Evolutionary conservation across 2,888 invertebrate genomes (phyloP).

Genomic region (Rhopalosiphum nymphaeae): DNA sequence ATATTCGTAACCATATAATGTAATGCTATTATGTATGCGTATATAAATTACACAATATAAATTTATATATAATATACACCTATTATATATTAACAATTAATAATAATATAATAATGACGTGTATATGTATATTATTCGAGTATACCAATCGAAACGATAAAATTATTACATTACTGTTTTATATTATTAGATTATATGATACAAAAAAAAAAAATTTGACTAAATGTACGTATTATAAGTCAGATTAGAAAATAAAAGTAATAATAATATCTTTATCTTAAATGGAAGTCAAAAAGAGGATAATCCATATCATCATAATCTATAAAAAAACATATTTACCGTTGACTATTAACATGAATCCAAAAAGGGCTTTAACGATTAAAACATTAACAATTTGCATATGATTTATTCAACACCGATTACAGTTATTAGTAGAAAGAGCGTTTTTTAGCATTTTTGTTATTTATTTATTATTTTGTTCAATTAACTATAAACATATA

Average conservation of each 20-base stretch:
- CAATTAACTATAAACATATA: neutral
- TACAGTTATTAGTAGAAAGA: neutral
- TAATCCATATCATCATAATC: neutral
- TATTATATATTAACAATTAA: neutral
- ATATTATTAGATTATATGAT: neutral
- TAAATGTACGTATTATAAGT: constrained; percentile 52
- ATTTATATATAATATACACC: constrained; percentile 13
- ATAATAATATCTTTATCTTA: constrained; percentile 40
- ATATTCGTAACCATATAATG: constrained; percentile 1
- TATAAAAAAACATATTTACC: constrained; percentile 28
- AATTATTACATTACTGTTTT: constrained; percentile 31
- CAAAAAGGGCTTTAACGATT: neutral
- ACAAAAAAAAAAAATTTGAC: constrained; percentile 17
- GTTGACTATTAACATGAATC: constrained; percentile 13
- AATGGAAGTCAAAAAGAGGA: constrained; percentile 47
- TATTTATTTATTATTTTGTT: neutral
- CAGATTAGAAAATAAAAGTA: constrained; percentile 44
- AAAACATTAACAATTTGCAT: neutral
- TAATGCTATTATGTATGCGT: constrained; percentile 22
- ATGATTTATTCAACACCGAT: neutral
- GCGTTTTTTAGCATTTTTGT: neutral
- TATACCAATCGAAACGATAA: constrained; percentile 20
- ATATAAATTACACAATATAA: neutral
- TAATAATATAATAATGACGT: constrained; percentile 30
- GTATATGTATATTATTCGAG: neutral